These are phyloP conservation scores for Lordiphosa andalusiaca DNA, from an alignment of 2,888 invertebrate species.

Conservation along the genomic window DNA sequence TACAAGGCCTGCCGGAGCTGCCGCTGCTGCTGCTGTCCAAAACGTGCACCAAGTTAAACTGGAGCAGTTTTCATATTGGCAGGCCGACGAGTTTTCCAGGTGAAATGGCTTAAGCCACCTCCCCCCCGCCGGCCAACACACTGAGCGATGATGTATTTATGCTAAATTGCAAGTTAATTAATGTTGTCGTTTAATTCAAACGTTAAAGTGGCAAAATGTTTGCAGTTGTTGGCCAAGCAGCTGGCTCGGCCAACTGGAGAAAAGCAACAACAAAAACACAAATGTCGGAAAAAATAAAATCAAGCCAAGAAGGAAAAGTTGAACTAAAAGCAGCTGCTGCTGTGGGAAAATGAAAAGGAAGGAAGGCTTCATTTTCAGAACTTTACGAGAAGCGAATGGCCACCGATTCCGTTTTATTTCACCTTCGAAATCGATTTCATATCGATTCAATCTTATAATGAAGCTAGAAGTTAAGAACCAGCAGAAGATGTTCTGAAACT, in stretches of 20 bases:
- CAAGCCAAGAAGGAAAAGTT: no score
- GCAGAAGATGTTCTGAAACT: no score
- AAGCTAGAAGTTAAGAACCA: no score
- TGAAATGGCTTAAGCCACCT: conserved; percentile 38
- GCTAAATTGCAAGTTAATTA: conserved; percentile 75
- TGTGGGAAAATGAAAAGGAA: no score
- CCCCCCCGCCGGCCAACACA: conserved; percentile 15
- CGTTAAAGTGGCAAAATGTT: conserved; percentile 68
- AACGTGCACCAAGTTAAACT: conserved; percentile 74
- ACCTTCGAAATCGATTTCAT: no score
- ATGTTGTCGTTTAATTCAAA: conserved; percentile 73
- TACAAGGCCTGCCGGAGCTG: conserved; percentile 35
- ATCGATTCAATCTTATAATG: no score
- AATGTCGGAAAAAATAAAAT: conserved; percentile 19
- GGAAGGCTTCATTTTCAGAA: no score
- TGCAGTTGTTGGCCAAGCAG: conserved; percentile 23
- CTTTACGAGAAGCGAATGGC: no score
- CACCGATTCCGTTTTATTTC: no score
- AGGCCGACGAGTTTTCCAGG: conserved; percentile 55
- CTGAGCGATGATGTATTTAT: conserved; percentile 74
- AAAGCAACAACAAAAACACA: no score
- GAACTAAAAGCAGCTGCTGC: no score
- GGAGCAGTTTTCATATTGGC: conserved; percentile 73
- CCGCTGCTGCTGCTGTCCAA: conserved; percentile 46
- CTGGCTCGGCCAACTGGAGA: conserved; percentile 28